Percentiles rank a stretch among this genome's conserved stretches.
Evolutionary conservation across 2,113 vertebrate genomes (phyloP).

Genomic region (Anas platyrhynchos): DNA sequence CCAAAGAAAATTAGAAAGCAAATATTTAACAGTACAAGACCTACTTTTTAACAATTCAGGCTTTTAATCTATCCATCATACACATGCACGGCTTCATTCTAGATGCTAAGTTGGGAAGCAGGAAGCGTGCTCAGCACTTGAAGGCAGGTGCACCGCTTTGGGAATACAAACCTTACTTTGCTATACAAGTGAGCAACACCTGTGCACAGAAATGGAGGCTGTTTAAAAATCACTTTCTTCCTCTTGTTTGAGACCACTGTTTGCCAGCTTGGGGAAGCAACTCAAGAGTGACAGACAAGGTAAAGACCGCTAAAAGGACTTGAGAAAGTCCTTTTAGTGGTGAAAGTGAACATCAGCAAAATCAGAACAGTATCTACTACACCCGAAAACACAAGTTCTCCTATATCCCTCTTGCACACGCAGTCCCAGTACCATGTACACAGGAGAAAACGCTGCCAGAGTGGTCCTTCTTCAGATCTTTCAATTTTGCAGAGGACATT

Average conservation of each 20-base stretch:
- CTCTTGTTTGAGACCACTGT: neutral
- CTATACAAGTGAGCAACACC: neutral
- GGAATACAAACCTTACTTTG: neutral
- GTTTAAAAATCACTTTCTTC: neutral
- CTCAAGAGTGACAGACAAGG: fast-evolving
- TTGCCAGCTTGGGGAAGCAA: neutral
- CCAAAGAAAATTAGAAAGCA: neutral
- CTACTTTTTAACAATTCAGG: neutral
- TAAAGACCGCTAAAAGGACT: neutral
- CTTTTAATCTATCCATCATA: neutral
- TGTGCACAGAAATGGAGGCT: neutral
- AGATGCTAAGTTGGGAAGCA: fast-evolving
- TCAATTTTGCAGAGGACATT: neutral
- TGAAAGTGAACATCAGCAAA: fast-evolving
- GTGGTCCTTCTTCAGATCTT: neutral
- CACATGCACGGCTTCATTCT: neutral
- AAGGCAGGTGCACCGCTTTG: neutral
- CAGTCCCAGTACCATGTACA: neutral
- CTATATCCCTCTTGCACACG: fast-evolving
- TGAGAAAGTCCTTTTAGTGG: neutral
- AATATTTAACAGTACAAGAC: neutral
- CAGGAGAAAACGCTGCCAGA: neutral
- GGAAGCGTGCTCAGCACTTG: neutral
- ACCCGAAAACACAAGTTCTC: fast-evolving
- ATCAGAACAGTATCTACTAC: neutral